These are phyloP conservation scores for Bothrops alternatus DNA, from an alignment of 2,797 vertebrate species.

Conservation along the genomic window DNA sequence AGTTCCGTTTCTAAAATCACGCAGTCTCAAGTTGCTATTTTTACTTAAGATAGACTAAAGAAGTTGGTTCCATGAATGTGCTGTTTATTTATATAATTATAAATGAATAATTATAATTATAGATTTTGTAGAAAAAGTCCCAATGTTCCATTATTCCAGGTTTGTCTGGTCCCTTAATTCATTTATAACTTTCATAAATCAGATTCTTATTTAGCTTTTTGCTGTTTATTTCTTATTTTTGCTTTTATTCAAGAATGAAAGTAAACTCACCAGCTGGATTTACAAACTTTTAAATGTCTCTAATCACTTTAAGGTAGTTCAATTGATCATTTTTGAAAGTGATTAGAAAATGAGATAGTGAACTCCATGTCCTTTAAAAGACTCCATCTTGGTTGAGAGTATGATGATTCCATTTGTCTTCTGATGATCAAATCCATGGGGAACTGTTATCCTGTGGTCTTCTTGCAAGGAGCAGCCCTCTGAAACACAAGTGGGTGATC, in stretches of 20 bases:
- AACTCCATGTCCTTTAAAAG: neutral
- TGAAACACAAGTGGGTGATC: neutral
- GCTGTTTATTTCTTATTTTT: neutral
- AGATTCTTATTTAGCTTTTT: neutral
- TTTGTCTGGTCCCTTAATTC: neutral
- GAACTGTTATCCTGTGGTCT: neutral
- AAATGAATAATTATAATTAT: too few species aligned
- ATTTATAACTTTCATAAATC: neutral
- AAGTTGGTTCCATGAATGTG: neutral
- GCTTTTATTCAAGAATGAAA: neutral
- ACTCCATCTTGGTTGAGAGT: neutral
- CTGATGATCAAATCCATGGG: neutral
- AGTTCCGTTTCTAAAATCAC: neutral
- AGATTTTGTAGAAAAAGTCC: neutral
- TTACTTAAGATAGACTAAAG: neutral
- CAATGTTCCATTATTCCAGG: neutral
- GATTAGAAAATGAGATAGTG: neutral
- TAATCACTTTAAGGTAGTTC: neutral
- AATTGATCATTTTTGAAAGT: neutral
- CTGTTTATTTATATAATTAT: neutral
- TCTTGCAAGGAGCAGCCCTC: neutral
- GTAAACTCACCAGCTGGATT: neutral
- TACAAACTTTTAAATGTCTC: neutral
- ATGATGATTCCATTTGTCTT: neutral
- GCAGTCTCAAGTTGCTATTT: neutral